Evolutionary conservation across 2,888 invertebrate genomes (phyloP), one percentile per base, ranked within the genome.

Genomic region (Euproctis similis): DNA sequence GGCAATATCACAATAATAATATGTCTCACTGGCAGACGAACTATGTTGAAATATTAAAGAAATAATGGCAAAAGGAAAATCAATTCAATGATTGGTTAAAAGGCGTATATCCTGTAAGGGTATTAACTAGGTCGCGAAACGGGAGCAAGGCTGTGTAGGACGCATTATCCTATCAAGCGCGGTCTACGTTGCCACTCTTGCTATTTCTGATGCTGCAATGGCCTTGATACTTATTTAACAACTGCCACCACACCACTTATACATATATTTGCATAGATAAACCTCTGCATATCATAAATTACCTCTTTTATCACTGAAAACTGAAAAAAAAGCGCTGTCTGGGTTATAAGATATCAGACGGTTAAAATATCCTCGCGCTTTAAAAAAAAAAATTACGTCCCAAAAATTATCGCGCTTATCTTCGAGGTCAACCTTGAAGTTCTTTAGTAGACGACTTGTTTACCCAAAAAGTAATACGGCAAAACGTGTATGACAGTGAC

Each of bases 381-480:
- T n/a, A n/a, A n/a, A n/a, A n/a, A n/a, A 49, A 51, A 59, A 59
- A 60, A 48, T 58, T 57, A 66, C 67, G 69, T 58, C 63, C 74
- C 63, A 74, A 81, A n/a, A n/a, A 77, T 78, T 76, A 78, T 81
- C 77, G 50, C 51, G 46, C 42, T 78, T 82, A 82, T 82, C 82
- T 74, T 48, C 68, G 69, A 78, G 75, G 78, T 66, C 70, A 78
- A 60, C 84, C 82, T 84, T 82, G 80, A 63, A 66, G 71, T 62
- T 69, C 64, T 67, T 64, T 69, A 59, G 62, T 53, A 57, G 59
- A 44, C 59, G 73, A 59, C 66, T 68, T 80, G 66, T 76, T 78
- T 76, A 74, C 69, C 42, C 41, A 46, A 60, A 58, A 44, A 50
- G 59, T 63, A 50, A 70, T 46, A 58, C 45, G 55, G 62, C 67